These are phyloP conservation scores for Eucriotettix oculatus DNA, from an alignment of 2,888 invertebrate species.

Conservation along the genomic window DNA sequence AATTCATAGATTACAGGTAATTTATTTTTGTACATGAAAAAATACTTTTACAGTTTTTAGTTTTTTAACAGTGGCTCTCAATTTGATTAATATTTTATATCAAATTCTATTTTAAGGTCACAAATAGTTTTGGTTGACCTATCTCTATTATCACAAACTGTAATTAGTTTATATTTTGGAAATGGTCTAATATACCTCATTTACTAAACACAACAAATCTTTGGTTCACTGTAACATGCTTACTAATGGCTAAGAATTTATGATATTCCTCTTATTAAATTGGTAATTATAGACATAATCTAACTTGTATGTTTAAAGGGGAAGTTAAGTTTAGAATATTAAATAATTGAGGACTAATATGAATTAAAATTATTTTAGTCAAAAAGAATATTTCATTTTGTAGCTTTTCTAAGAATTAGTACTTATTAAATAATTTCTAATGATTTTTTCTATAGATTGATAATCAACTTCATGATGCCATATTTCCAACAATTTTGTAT, in stretches of 20 bases:
- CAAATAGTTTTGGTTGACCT: not conserved
- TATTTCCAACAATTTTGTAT: constrained; percentile 49
- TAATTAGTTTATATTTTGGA: no score
- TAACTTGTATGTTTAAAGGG: no score
- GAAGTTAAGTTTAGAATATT: no score
- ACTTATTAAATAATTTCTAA: not conserved
- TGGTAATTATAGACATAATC: no score
- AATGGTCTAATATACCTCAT: no score
- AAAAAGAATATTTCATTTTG: not conserved
- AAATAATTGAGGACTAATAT: no score
- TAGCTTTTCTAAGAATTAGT: not conserved
- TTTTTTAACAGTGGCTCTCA: not conserved
- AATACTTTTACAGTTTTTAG: no score
- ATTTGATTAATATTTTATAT: not conserved
- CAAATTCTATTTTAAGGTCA: not conserved
- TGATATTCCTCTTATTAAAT: no score
- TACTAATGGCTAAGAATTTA: no score
- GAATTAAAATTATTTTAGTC: no score
- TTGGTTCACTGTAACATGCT: no score
- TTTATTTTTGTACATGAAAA: not conserved
- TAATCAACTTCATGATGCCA: constrained; percentile 53
- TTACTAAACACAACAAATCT: no score
- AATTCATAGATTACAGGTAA: constrained; percentile 44
- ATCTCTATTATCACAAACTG: not conserved
- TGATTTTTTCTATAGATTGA: constrained; percentile 39